Percentiles rank a stretch among this genome's conserved stretches.
phyloP scores from a whole-genome alignment of 2,797 vertebrate species.

The Cheracebus regulus region DNA sequence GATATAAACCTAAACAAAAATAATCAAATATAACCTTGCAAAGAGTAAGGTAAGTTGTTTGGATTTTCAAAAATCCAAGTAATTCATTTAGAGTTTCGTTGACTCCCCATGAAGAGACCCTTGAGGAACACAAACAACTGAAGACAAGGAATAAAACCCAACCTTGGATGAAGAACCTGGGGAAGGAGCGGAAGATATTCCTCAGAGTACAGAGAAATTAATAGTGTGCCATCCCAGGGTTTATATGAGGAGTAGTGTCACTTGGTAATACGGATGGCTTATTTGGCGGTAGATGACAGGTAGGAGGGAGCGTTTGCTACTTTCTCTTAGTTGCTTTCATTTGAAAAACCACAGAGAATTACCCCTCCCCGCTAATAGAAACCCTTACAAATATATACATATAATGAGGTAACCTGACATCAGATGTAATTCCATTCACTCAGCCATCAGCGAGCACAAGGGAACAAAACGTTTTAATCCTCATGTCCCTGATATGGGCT shows the following conservation, averaged over 20 bases:
- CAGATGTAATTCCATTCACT: not conserved
- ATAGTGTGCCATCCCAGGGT: not conserved
- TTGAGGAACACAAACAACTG: slow-evolving; percentile 48
- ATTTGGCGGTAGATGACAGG: slow-evolving; percentile 33
- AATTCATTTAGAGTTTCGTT: slow-evolving; percentile 59
- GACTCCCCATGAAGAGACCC: slow-evolving; percentile 4
- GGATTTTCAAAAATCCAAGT: slow-evolving; percentile 43
- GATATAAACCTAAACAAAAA: slow-evolving; percentile 57
- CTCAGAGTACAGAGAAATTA: slow-evolving; percentile 23
- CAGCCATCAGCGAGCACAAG: not conserved
- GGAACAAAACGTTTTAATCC: not conserved
- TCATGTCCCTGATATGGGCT: not conserved
- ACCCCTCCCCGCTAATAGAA: not conserved
- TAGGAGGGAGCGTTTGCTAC: not conserved
- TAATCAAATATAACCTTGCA: slow-evolving; percentile 29
- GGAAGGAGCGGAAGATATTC: not conserved
- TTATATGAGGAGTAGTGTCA: slow-evolving; percentile 27
- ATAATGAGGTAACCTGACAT: slow-evolving; percentile 26
- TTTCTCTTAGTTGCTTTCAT: slow-evolving; percentile 47
- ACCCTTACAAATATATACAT: not conserved
- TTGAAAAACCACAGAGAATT: slow-evolving; percentile 48
- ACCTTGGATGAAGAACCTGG: slow-evolving; percentile 44
- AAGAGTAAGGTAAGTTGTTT: slow-evolving; percentile 60
- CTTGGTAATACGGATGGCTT: slow-evolving; percentile 36
- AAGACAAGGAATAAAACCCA: slow-evolving; percentile 43